These are phyloP conservation scores for Riparia riparia DNA, from an alignment of 2,113 vertebrate species.

Conservation along the genomic window DNA sequence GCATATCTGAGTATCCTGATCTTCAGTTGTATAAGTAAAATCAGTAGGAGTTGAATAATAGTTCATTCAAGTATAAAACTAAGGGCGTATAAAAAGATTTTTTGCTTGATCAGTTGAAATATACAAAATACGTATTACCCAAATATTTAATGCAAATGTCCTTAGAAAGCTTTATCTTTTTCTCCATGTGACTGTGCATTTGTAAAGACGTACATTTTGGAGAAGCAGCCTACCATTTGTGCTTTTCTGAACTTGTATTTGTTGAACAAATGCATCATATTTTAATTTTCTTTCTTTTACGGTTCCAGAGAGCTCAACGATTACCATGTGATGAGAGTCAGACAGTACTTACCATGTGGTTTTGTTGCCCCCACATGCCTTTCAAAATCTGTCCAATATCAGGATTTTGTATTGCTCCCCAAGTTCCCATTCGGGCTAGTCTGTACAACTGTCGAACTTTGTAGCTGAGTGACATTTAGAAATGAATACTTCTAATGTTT, in stretches of 20 bases:
- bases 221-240: not conserved
- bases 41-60: not conserved
- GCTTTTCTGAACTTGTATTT: not conserved
- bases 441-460: not conserved
- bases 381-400: not conserved
- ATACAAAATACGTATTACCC: not conserved
- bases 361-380: not conserved
- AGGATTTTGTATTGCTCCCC: not conserved
- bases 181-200: not conserved
- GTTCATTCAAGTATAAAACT: not conserved
- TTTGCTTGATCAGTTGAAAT: not conserved
- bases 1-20: not conserved
- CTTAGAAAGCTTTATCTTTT: not conserved
- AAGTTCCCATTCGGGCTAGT: not conserved
- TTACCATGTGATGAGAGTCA: not conserved
- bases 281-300: not conserved
- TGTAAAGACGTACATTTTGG: not conserved
- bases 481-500: conserved; percentile 28
- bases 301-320: not conserved
- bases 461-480: conserved; percentile 17
- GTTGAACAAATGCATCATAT: not conserved
- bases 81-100: not conserved
- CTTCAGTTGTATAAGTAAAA: not conserved
- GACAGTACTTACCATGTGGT: not conserved
- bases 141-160: not conserved